These are phyloP conservation scores for Abramis brama DNA, from an alignment of 2,113 vertebrate genomes.

Conservation along the genomic window DNA sequence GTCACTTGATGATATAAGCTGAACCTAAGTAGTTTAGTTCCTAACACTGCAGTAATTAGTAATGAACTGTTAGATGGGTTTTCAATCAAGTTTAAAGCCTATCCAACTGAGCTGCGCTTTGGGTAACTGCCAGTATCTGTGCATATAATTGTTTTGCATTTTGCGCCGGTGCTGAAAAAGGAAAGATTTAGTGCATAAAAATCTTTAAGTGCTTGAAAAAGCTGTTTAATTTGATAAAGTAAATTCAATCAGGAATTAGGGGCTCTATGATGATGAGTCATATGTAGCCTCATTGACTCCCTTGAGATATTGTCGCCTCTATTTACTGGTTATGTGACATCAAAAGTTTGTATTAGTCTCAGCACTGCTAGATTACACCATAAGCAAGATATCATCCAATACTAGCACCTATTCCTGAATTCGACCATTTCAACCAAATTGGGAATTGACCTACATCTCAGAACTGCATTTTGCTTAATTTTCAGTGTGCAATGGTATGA, in stretches of 20 bases:
- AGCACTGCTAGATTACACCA: too few relatives aligned
- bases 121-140: not conserved
- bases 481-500: not conserved
- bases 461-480: not conserved
- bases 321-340: not conserved
- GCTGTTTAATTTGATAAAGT: not conserved
- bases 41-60: not conserved
- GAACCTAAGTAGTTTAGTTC: not conserved
- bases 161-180: not conserved
- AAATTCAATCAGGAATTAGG: not conserved
- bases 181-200: not conserved
- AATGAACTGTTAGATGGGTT: conserved; percentile 17
- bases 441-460: not conserved
- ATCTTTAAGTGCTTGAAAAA: not conserved
- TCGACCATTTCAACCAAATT: not conserved
- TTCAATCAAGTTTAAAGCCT: conserved; percentile 2
- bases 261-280: not conserved
- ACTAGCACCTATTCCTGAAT: not conserved
- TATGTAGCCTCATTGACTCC: not conserved
- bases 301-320: not conserved
- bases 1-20: not conserved
- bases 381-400: not conserved
- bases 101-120: not conserved
- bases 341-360: not conserved
- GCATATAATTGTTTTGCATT: conserved; percentile 4